phyloP scores from a whole-genome alignment of 2,888 invertebrate species.

The Polia nebulosa region DNA sequence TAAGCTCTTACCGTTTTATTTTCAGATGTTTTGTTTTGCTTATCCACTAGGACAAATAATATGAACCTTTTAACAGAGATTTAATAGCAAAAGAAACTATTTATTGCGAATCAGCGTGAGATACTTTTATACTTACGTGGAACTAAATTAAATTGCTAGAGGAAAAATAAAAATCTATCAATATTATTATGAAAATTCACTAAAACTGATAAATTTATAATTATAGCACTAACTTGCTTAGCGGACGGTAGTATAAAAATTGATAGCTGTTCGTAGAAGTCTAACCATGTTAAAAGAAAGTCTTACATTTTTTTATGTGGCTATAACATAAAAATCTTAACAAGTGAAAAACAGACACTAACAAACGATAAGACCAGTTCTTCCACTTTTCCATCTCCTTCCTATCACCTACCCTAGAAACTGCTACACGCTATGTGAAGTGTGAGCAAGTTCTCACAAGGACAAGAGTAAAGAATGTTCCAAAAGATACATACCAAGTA shows the following conservation, averaged over 20 bases:
- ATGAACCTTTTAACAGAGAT: slow-evolving; percentile 23
- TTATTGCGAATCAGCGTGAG: not conserved
- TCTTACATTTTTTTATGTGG: too few species aligned
- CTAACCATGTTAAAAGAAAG: too few species aligned
- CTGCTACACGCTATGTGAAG: too few species aligned
- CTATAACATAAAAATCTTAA: too few species aligned
- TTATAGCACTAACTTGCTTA: too few species aligned
- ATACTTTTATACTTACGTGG: slow-evolving; percentile 47
- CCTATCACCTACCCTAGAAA: not conserved
- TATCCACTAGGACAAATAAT: slow-evolving; percentile 56
- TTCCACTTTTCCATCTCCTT: too few species aligned
- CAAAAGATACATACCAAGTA: slow-evolving; percentile 95
- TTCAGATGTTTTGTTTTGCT: slow-evolving; percentile 49
- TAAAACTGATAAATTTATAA: not conserved
- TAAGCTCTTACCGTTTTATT: slow-evolving; percentile 52
- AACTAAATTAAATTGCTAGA: slow-evolving; percentile 56
- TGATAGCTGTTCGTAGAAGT: too few species aligned
- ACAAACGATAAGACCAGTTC: too few species aligned
- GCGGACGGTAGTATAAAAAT: not conserved
- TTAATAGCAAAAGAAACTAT: not conserved
- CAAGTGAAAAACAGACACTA: too few species aligned
- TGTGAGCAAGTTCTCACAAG: too few species aligned
- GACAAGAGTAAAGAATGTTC: not conserved
- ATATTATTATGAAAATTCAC: not conserved
- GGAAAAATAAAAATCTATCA: slow-evolving; percentile 27